These are phyloP conservation scores for Galbula dea DNA, from an alignment of 2,113 vertebrate species.

Conservation along the genomic window DNA sequence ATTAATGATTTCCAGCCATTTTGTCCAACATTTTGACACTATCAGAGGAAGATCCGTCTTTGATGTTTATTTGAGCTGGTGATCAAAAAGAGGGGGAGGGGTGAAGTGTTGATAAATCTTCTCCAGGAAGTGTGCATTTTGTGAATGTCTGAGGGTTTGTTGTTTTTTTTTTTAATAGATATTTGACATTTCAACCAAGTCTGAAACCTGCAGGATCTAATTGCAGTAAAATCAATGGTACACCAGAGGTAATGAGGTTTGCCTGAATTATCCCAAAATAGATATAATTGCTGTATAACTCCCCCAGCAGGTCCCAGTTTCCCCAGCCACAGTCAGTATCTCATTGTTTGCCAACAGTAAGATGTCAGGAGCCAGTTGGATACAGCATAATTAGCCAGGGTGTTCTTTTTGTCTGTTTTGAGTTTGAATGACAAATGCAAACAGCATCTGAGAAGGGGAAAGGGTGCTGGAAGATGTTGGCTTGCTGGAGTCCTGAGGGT, in stretches of 20 bases:
- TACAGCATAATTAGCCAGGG: conserved; percentile 30
- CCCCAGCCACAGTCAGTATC: conserved; percentile 16
- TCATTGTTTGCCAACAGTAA: conserved; percentile 47
- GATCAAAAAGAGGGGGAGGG: not conserved
- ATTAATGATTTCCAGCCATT: not conserved
- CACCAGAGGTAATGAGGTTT: conserved; percentile 2
- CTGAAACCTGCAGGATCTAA: conserved; percentile 32
- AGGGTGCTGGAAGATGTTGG: not conserved
- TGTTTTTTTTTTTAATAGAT: not conserved
- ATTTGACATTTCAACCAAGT: conserved; percentile 27
- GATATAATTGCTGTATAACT: conserved; percentile 28
- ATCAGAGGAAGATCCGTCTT: not conserved
- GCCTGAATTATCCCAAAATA: conserved; percentile 52
- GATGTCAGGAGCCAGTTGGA: conserved; percentile 15
- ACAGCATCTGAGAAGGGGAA: not conserved
- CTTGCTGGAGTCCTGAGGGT: not conserved
- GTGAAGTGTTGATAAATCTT: not conserved
- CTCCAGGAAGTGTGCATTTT: not conserved
- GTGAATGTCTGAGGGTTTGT: not conserved
- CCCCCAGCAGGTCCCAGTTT: not conserved
- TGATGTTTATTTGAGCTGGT: not conserved
- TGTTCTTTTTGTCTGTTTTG: conserved; percentile 15
- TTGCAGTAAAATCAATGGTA: conserved; percentile 27
- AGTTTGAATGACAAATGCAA: conserved; percentile 11
- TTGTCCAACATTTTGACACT: not conserved